Evolutionary conservation across 1,140 invertebrate genomes (phyloP).

Genomic region (Microvelia longipes): DNA sequence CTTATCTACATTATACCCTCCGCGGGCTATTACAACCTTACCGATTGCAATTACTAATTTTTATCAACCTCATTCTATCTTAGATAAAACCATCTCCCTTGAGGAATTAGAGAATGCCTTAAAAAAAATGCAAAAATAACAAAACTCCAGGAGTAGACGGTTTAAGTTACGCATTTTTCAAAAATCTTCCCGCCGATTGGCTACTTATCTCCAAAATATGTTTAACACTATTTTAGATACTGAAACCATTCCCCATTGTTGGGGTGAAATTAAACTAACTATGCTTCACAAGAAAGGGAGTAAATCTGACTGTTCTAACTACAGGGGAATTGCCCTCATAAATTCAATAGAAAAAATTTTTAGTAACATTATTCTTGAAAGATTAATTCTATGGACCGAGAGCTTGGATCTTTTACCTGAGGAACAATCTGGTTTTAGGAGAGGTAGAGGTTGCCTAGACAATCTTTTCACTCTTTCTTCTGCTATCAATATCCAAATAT

Average conservation of each 20-base stretch:
- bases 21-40: no score
- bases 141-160: not conserved
- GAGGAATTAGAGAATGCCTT: not conserved
- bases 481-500: not conserved
- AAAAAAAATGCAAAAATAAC: not conserved
- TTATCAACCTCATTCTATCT: not conserved
- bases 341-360: not conserved
- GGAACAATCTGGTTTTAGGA: not conserved
- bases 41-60: not conserved
- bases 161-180: not conserved
- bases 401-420: not conserved
- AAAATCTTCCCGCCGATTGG: not conserved
- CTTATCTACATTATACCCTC: no score
- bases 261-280: not conserved
- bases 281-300: not conserved
- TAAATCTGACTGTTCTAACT: not conserved
- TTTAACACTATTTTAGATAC: not conserved
- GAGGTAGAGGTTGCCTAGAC: not conserved
- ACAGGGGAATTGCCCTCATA: not conserved
- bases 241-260: not conserved
- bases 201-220: not conserved
- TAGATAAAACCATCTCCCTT: conserved; percentile 3
- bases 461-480: not conserved
- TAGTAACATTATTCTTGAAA: not conserved
- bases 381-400: not conserved